Conservation (phyloP, 1,140 invertebrate species). For the Vanessa tameamea region DNA sequence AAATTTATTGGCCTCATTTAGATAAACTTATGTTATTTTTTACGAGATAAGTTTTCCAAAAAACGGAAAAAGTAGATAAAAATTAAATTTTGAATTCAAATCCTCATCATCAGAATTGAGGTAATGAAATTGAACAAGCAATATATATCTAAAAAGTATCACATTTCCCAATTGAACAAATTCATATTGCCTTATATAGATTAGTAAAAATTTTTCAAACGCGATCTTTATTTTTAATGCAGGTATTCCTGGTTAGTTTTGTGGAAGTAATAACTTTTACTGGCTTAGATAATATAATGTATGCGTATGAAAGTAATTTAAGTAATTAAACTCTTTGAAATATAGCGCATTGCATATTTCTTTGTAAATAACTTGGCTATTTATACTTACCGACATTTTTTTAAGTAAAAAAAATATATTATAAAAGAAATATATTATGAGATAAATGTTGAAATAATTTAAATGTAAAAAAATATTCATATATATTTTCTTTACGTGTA, state of each 20-base stretch:
- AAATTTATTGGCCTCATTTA: no score
- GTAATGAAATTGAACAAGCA: neutral
- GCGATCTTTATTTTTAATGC: neutral
- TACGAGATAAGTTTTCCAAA: no score
- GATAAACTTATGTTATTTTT: no score
- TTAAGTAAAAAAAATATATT: no score
- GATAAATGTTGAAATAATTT: no score
- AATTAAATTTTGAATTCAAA: no score
- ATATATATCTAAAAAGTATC: neutral
- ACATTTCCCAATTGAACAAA: neutral
- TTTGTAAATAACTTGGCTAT: conserved; percentile 3
- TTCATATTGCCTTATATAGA: neutral
- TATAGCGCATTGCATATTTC: neutral
- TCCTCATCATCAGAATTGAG: no score
- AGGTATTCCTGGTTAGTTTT: neutral
- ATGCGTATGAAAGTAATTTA: neutral
- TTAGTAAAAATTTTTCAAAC: neutral
- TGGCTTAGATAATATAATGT: neutral
- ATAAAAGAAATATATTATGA: no score
- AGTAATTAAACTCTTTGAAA: neutral
- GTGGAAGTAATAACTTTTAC: neutral
- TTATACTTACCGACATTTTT: neutral
- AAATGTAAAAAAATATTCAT: no score
- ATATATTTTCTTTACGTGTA: no score
- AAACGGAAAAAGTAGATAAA: no score